Evolutionary conservation across 2,888 invertebrate genomes (phyloP), one percentile per base, ranked within the genome.

Genomic region (Leucozona laternaria): DNA sequence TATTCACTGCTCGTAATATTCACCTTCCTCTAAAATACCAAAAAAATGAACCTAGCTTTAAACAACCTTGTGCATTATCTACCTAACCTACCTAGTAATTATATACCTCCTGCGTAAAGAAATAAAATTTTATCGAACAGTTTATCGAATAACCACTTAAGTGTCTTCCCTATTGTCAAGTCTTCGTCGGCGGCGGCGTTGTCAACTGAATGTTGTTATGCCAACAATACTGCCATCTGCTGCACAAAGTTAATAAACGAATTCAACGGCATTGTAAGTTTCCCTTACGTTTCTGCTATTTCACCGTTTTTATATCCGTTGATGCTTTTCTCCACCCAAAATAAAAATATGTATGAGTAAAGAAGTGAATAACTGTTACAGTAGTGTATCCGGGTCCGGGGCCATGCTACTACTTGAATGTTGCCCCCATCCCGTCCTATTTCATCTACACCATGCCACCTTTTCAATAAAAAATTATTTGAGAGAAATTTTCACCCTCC

Each of bases 161-260:
- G 40, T 53, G 40, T 53, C 66, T 34, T 71, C n/a, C n/a, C 22
- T 25, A 57, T 57, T 55, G 72, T 72, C 25, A 22, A 60, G 22
- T 60, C 45, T 62, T 72, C 37, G 15, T 40, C 31, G 31, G 4
- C 8, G 31, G 7, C 31, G 17, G n/a, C 43, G n/a, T 66, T 34
- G 66, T 34, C 66, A 66, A 66, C 20, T 50, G 17, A 64, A 64
- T 64, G 48, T 66, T 66, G 70, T 57, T 55, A 40, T 57, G 40
- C 68, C 75, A 75, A 75, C 48, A 58, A 70, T 70, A 20, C 68
- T 72, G 17, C 71, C 82, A 83, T 73, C 82, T 83, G 82, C 73
- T 78, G 82, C 78, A 83, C 82, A 78, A 82, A 83, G 78, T 83
- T 83, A 83, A 83, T 83, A 83, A 83, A 83, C 78, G 78, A 72